Percentiles rank a stretch among this genome's conserved stretches.
phyloP scores from a whole-genome alignment of 1,140 invertebrate species.

The Aphidius ervi region DNA sequence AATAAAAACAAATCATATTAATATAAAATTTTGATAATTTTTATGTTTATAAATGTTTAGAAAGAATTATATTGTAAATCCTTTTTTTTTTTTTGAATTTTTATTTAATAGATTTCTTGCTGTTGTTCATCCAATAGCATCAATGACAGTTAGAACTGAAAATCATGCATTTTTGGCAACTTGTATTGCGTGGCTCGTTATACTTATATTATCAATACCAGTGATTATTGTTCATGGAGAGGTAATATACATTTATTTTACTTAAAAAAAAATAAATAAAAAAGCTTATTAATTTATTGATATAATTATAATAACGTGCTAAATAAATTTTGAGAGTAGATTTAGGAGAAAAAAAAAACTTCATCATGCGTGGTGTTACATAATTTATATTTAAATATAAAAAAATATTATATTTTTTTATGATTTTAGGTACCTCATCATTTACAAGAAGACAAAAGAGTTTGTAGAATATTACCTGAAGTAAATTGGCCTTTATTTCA shows the following conservation, averaged over 20 bases:
- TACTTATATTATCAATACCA: conserved; percentile 71
- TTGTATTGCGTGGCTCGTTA: conserved; percentile 74
- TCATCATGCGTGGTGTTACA: no score
- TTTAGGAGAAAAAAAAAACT: no score
- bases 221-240: conserved; percentile 77
- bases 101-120: conserved; percentile 68
- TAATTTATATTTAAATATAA: no score
- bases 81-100: conserved; percentile 6
- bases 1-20: not conserved
- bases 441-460: conserved; percentile 9
- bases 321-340: no score
- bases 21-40: not conserved
- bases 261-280: no score
- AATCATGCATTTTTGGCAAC: conserved; percentile 79
- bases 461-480: conserved; percentile 43
- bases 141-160: conserved; percentile 84
- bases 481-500: conserved; percentile 53
- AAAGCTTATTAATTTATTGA: no score
- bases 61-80: not conserved
- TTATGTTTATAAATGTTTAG: no score
- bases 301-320: no score
- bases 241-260: conserved; percentile 50
- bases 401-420: conserved; percentile 29
- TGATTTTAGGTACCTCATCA: conserved; percentile 28
- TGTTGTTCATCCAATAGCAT: conserved; percentile 89